These are phyloP conservation scores for Diogma glabrata DNA, from an alignment of 2,888 invertebrate species.

Conservation along the genomic window DNA sequence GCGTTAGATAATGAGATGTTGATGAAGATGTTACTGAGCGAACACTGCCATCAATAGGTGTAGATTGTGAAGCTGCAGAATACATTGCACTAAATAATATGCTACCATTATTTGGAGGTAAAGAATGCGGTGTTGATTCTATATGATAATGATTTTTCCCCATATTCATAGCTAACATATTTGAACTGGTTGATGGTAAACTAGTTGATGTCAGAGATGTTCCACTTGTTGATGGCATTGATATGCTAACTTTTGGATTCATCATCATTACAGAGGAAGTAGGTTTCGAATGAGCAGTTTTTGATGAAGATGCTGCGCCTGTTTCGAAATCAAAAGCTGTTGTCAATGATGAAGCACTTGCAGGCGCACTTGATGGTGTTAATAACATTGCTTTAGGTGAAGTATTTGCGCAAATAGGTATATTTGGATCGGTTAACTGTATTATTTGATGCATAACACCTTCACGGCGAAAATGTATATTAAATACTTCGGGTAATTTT, in stretches of 20 bases:
- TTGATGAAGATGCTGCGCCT: constrained; percentile 3
- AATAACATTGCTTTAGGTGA: constrained; percentile 39
- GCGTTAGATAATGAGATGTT: constrained; percentile 17
- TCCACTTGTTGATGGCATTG: constrained; percentile 23
- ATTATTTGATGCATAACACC: constrained; percentile 88
- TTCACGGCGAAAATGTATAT: constrained; percentile 90
- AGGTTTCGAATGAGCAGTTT: constrained; percentile 25
- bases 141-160: constrained; percentile 6
- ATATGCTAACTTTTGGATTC: constrained; percentile 24
- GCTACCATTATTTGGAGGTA: constrained; percentile 18
- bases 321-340: constrained; percentile 33
- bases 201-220: constrained; percentile 17
- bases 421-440: constrained; percentile 57
- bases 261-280: constrained; percentile 31
- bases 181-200: constrained; percentile 18
- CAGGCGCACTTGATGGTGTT: constrained; percentile 30
- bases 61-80: constrained; percentile 6
- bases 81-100: constrained; percentile 19
- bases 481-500: constrained; percentile 90
- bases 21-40: constrained; percentile 26
- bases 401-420: constrained; percentile 44
- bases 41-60: constrained; percentile 21
- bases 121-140: constrained; percentile 13
- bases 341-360: constrained; percentile 29
- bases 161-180: constrained; percentile 19